A percentile compares a stretch with the other conserved stretches of the same genome.
phyloP scores from a whole-genome alignment of 2,888 invertebrate species.

The Gibbula magus region DNA sequence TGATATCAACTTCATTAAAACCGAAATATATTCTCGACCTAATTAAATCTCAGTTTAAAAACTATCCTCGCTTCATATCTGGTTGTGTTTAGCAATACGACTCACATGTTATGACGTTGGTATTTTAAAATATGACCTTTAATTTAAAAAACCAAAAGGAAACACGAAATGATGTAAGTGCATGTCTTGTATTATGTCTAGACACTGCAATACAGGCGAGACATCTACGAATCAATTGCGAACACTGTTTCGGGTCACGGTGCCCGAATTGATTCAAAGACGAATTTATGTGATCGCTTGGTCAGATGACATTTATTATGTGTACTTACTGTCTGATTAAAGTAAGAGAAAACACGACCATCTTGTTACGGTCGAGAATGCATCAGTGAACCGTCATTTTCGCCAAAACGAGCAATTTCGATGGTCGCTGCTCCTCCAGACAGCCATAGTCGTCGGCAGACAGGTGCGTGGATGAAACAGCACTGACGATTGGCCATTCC shows the following conservation, averaged over 20 bases:
- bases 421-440: not conserved
- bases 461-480: not conserved
- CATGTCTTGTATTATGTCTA: slow-evolving; percentile 30
- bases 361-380: slow-evolving; percentile 32
- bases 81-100: no score
- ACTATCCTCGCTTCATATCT: no score
- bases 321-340: slow-evolving; percentile 63
- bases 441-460: not conserved
- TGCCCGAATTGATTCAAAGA: slow-evolving; percentile 24
- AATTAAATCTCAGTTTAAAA: no score
- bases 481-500: not conserved
- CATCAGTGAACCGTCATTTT: not conserved
- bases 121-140: no score
- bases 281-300: not conserved
- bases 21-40: no score
- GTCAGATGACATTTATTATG: not conserved
- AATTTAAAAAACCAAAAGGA: not conserved
- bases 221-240: slow-evolving; percentile 32
- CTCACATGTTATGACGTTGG: no score
- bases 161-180: not conserved
- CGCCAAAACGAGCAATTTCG: not conserved
- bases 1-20: no score
- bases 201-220: slow-evolving; percentile 31
- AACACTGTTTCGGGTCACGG: slow-evolving; percentile 15
- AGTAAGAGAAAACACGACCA: slow-evolving; percentile 62